Conservation (phyloP, 1,140 invertebrate species). For the Brachionus calyciflorus region DNA sequence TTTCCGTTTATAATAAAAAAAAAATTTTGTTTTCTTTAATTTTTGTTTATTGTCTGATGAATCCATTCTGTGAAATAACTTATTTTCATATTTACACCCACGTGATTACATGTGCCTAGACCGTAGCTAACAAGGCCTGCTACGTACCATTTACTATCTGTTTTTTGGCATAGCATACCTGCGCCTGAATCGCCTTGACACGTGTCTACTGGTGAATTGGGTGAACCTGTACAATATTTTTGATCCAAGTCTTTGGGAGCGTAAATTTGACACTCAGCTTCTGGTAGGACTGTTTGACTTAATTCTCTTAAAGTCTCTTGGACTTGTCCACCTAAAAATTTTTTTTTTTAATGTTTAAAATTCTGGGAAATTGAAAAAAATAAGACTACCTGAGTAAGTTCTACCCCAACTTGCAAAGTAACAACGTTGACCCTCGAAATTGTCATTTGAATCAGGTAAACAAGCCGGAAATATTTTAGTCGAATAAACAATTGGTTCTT, state of each 20-base stretch:
- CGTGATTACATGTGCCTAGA: not conserved
- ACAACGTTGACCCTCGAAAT: constrained; percentile 9
- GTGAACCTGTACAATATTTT: constrained; percentile 29
- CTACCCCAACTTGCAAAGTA: constrained; percentile 31
- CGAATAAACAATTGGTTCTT: not conserved
- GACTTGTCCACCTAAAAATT: not conserved
- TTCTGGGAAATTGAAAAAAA: not conserved
- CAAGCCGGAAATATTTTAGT: constrained; percentile 33
- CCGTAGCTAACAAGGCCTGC: constrained; percentile 34
- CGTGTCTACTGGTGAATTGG: not conserved
- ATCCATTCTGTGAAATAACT: constrained; percentile 24
- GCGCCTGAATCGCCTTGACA: constrained; percentile 40
- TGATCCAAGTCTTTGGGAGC: not conserved
- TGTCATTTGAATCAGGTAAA: not conserved
- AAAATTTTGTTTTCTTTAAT: not conserved
- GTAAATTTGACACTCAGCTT: not conserved
- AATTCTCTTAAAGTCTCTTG: constrained; percentile 36
- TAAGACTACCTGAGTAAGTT: not conserved
- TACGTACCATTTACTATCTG: constrained; percentile 17
- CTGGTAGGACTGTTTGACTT: not conserved
- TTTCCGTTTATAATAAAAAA: not conserved
- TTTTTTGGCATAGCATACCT: constrained; percentile 35
- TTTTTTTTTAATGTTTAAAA: not conserved
- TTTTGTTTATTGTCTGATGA: not conserved
- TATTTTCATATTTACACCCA: not conserved